phyloP scores from a whole-genome alignment of 2,113 vertebrate genomes.

The Serilophus lunatus region DNA sequence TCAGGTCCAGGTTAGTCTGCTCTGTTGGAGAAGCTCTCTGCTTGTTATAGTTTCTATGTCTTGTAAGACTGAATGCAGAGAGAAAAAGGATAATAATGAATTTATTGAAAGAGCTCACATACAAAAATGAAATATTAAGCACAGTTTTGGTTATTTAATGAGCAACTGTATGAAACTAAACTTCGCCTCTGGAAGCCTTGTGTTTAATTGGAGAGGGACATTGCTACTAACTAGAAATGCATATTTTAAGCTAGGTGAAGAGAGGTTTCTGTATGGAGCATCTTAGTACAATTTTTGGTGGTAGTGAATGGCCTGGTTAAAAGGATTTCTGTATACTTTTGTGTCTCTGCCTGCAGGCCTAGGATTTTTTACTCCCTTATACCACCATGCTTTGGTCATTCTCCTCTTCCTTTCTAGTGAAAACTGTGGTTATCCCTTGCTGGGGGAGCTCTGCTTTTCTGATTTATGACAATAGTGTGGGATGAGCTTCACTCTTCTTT shows the following conservation, averaged over 20 bases:
- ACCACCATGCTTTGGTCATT: rapidly evolving
- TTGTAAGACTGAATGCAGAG: not conserved
- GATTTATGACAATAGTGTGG: not conserved
- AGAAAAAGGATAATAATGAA: not conserved
- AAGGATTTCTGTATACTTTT: not conserved
- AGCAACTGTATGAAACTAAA: not conserved
- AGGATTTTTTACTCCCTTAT: not conserved
- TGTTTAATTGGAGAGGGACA: not conserved
- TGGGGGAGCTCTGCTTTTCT: not conserved
- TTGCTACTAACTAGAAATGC: not conserved
- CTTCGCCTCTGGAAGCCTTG: not conserved
- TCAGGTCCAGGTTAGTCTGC: not conserved
- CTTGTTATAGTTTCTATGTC: not conserved
- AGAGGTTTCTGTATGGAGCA: too few species aligned
- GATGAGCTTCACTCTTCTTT: not conserved
- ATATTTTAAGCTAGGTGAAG: not conserved
- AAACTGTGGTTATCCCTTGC: not conserved
- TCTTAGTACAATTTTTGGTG: not conserved
- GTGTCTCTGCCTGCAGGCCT: not conserved
- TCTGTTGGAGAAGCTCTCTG: not conserved
- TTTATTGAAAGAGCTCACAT: not conserved
- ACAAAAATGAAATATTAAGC: not conserved
- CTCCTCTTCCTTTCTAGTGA: not conserved
- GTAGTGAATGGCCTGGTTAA: not conserved
- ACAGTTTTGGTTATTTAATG: not conserved